Evolutionary conservation across 2,888 invertebrate genomes (phyloP).

Genomic region (Adelognathus sp.): DNA sequence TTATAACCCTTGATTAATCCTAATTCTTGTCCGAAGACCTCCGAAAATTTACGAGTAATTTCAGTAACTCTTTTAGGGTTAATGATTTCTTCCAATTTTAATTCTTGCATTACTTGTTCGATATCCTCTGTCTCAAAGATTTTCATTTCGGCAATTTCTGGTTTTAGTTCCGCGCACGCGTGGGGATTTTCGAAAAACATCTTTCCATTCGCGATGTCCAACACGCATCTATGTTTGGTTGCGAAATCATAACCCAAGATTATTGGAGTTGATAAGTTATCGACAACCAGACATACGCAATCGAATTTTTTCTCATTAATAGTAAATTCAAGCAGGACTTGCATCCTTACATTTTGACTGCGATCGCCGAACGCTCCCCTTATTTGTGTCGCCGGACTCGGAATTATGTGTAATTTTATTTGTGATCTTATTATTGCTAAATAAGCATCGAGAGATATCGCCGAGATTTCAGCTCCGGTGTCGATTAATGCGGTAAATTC

Average conservation of each 20-base stretch:
- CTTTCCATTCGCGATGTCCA: not conserved
- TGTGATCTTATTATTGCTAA: not conserved
- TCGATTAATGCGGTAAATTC: not conserved
- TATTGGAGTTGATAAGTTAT: not conserved
- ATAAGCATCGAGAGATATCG: not conserved
- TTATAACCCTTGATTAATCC: not conserved
- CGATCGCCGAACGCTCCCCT: not conserved
- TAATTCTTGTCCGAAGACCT: not conserved
- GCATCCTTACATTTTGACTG: not conserved
- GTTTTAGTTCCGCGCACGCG: not conserved
- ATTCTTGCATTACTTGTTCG: too few relatives aligned
- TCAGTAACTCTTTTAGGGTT: not conserved
- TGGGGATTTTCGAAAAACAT: not conserved
- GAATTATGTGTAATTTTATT: not conserved
- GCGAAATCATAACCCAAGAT: not conserved
- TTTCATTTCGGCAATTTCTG: not conserved
- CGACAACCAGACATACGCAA: not conserved
- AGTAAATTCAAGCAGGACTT: not conserved
- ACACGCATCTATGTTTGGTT: not conserved
- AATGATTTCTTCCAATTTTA: not conserved
- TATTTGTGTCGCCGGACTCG: not conserved
- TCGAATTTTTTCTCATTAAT: not conserved
- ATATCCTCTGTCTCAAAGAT: not conserved
- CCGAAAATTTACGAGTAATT: not conserved
- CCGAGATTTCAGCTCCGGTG: conserved; percentile 14